Base-by-base conservation (phyloP, 2,113 vertebrate species). In the Cryptotis parvus region DNA sequence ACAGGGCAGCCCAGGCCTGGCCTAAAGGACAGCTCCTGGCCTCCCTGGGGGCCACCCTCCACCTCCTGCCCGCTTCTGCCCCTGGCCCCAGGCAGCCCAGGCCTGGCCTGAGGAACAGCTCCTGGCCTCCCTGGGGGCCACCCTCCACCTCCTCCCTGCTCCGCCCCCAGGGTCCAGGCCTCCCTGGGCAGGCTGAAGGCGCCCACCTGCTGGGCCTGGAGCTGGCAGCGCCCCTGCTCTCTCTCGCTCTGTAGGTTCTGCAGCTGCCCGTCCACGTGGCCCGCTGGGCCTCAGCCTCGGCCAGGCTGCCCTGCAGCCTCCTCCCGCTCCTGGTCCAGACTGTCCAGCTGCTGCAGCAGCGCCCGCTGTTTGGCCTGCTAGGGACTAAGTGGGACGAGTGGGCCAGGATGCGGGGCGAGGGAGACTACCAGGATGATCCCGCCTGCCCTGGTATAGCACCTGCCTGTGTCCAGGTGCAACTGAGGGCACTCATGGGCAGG, bases 301-400 rank as follows among this genome's bases (percentile, higher is more conserved):
- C 98, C 96, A 99, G 83, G 61, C 96, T 96, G 76, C 87, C 89
- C 84, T 97, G 98, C 69, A 99, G 97, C 95, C n/a, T 98, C 98
- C 89, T 99, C 98, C 0, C 97, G 97, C 95, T 99, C 98, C 96
- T 96, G 97, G 52, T 99, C 98, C 18, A 99, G 94, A 82, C 94
- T 92, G 85, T 98, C 97, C 1, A 99, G 96, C 94, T 98, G 98
- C 96, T n/a, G 98, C 70, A 98, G 82, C 94, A 99, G 97, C 65
- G 94, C 94, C 9, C 86, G 98, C 95, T 99, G 99, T 96, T 99
- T 99, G 84, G 95, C 97, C 97, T 99, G 98, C 94, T n/a, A 99
- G 97, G 31, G 98, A 98, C 99, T 99, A 89, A 22, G 84, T 0
- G 6, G 31, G 66, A 65, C 29, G 58, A 68, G 20, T 0, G 24